phyloP scores from a whole-genome alignment of 2,797 vertebrate genomes.

The Limnodromus scolopaceus region DNA sequence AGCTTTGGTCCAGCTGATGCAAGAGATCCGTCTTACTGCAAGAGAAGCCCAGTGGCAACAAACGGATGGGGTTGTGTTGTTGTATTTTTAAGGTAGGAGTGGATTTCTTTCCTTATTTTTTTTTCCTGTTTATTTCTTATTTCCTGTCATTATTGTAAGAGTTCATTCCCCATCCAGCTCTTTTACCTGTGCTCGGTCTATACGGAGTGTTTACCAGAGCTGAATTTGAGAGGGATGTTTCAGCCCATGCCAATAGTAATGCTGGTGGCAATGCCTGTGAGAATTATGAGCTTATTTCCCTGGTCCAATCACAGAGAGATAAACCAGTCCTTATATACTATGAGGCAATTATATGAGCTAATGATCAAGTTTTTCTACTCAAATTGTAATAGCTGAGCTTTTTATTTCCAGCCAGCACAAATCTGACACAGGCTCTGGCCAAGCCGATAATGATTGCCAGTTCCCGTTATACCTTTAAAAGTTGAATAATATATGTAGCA shows the following conservation, averaged over 20 bases:
- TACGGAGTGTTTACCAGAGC: neutral
- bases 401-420: slow-evolving; percentile 47
- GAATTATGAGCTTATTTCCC: slow-evolving; percentile 27
- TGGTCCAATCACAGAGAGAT: neutral
- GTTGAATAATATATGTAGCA: slow-evolving; percentile 34
- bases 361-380: slow-evolving; percentile 34
- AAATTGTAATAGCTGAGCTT: slow-evolving; percentile 8
- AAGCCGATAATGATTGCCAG: slow-evolving; percentile 51
- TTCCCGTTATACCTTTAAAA: slow-evolving; percentile 58
- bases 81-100: slow-evolving; percentile 39
- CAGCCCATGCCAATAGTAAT: accelerated
- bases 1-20: slow-evolving; percentile 32
- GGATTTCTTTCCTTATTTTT: slow-evolving; percentile 23
- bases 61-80: neutral
- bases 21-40: neutral
- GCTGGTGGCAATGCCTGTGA: neutral
- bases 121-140: neutral
- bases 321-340: slow-evolving; percentile 45
- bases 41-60: slow-evolving; percentile 35
- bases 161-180: neutral
- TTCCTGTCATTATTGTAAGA: accelerated
- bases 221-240: neutral
- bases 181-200: neutral
- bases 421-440: slow-evolving; percentile 32
- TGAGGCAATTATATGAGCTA: slow-evolving; percentile 49